Base-by-base conservation (phyloP, 2,888 invertebrate genomes). In the Coelopa pilipes region DNA sequence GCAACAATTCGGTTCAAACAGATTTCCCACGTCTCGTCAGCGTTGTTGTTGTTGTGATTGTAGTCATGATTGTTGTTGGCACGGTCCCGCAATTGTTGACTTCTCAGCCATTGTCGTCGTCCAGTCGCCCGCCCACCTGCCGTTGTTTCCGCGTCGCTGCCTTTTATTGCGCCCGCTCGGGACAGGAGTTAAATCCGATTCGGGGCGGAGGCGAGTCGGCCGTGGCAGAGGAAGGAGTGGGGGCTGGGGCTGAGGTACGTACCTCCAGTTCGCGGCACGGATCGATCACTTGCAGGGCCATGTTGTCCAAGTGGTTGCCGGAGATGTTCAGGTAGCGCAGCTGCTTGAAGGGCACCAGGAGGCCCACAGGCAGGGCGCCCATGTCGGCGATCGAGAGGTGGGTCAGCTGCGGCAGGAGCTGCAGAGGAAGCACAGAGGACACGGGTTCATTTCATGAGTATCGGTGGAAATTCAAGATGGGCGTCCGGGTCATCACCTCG, bases 251-350 rank as follows among this genome's bases (percentile, higher is more conserved):
- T 67, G 59, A 12, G 49, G 34, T 69, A 79, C 84, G 82, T 83
- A 87, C 87, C 86, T 88, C 86, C 21, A 88, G 80, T 75, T 85
- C 82, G 13, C 82, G 83, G 76, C 88, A 86, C 21, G 88, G 85
- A 83, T 87, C 84, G 79, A 88, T 86, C 76, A 88, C 86, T 82
- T 87, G 84, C 80, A 87, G 77, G 73, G 86, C 84, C 82, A 86
- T 84, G 74, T 85, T 86, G 80, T 86, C 85, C 84, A 95, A 88
- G 83, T 91, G 90, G 87, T 94, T 95, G 82, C 92, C 91, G 49
- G 94, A 94, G 80, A 95, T 87, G 88, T 94, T 94, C 77, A 95
- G 88, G 76, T 90, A 89, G 73, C 89, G 89, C 75, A 95, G 86
- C 78, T 90, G 90, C 66, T 83, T 81, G 76, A 88, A 87, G 24